Evolutionary conservation across 92 coral and sea anemone genomes (phyloP), one percentile per base, ranked within the genome.

Genomic region (Siderastrea siderea): DNA sequence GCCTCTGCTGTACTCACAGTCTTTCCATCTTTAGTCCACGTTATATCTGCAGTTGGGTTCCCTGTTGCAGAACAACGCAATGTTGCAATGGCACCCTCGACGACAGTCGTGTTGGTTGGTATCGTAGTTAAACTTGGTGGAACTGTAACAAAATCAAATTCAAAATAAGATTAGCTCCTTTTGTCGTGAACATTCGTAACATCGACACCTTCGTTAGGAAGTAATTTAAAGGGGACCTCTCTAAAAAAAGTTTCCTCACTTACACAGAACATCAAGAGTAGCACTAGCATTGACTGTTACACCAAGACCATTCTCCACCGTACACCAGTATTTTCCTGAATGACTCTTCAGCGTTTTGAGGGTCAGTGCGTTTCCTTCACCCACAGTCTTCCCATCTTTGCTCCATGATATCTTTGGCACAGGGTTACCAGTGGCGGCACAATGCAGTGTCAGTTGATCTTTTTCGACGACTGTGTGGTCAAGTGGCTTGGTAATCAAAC

Each of bases 11-110:
- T 61, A 10, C 48, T 46, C 57, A 62, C 55, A 59, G 71, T 48
- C 68, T 47, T 48, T 44, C 71, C 82, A 61, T 78, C 71, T 17
- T 78, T 78, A 7, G 45, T 62, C 82, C 82, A 78, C 0, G 60
- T 63, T 16, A 78, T 61, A 9, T 62, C 9, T 17, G 82, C 71
- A 2, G 14, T 26, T 6, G 82, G 82, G 71, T 78, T 78, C 2
- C 82, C 82, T 12, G 15, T 47, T 1, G 82, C 82, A 47, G 46
- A n/a, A 47, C 82, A 78, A 26, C 26, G 47, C 63, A 74, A 74
- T 55, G n/a, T 38, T 2, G 48, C 79, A 9, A 52, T 4, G 17
- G 45, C 45, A 4, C 10, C 50, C 65, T n/a, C 79, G 3, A 6
- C 13, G 5, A 74, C 44, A 9, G 79, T 74, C 5, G 52, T 62